Evolutionary conservation across 2,888 invertebrate species (phyloP), one percentile per base, ranked within the genome.

Genomic region (Athalia circularis): DNA sequence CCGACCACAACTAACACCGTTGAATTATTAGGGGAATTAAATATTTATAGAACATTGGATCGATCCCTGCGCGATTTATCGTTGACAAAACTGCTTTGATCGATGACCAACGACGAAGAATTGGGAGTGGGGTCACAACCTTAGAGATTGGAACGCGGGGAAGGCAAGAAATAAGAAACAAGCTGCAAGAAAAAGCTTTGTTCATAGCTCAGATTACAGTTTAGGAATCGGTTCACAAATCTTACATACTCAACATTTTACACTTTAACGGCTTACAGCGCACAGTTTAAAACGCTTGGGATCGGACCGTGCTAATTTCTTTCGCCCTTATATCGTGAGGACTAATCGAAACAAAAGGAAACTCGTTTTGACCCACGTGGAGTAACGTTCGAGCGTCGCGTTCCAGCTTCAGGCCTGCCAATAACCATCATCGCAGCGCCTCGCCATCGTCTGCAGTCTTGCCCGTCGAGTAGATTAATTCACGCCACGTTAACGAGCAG

Each of bases 181-280:
- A 13, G 29, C n/a, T n/a, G n/a, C 54, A 77, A 77, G 45, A 77
- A 80, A 79, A 29, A 29, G 29, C 29, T 29, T 77, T 82, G 78
- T 77, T 78, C 80, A 80, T 79, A 81, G 79, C 81, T 81, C 79
- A 78, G 82, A 82, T 82, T 82, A 82, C 79, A 79, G 80, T 80
- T 78, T 79, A 57, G 77, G 79, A 81, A 80, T 80, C 80, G 81
- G 80, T 80, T 78, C 78, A 79, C 80, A 70, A 77, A 59, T 59
- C 59, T 80, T 78, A 78, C 77, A 81, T 78, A 80, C 82, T 80
- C 79, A 79, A 75, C 78, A 79, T 80, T 81, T 81, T 80, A 81
- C 82, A 79, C 81, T 79, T 76, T 72, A 72, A 57, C 59, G 59
- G 57, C 72, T 72, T 59, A 72, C 72, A 57, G 47, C 59, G 13